phyloP scores from a whole-genome alignment of 2,797 vertebrate genomes.

The Microcaecilia unicolor region DNA sequence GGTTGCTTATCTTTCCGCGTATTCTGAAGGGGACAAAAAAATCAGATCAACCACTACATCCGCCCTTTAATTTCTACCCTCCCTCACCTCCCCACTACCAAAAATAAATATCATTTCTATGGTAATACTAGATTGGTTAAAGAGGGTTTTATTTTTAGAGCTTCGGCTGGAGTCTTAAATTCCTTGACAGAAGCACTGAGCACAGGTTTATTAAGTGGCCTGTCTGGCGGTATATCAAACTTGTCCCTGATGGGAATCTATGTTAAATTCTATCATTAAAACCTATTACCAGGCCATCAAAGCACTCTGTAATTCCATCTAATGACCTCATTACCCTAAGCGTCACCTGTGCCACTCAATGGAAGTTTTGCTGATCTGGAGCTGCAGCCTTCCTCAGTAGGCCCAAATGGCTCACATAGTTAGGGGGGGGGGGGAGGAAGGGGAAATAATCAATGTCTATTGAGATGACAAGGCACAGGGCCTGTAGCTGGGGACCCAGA shows the following conservation, averaged over 20 bases:
- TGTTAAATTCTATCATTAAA: conserved; percentile 90
- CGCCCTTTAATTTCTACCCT: no score
- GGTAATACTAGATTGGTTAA: conserved; percentile 42
- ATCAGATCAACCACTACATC: no score
- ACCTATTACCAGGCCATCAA: conserved; percentile 89
- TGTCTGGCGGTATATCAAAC: conserved; percentile 65
- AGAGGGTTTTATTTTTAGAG: conserved; percentile 52
- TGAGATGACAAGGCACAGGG: conserved; percentile 64
- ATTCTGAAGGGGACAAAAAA: no score
- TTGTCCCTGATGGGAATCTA: conserved; percentile 67
- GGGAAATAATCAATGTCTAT: conserved; percentile 60
- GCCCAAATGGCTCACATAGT: conserved; percentile 22
- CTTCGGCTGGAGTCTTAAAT: conserved; percentile 27
- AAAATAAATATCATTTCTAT: conserved; percentile 15
- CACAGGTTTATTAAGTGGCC: conserved; percentile 66
- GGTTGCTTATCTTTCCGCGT: no score
- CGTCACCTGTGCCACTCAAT: conserved; percentile 63
- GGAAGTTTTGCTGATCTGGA: conserved; percentile 34
- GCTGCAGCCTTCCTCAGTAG: conserved; percentile 39
- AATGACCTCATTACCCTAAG: conserved; percentile 94
- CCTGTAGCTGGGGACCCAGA: conserved; percentile 42
- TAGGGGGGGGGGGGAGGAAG: not conserved
- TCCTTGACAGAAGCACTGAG: conserved; percentile 32
- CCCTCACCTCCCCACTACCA: not conserved
- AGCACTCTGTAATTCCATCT: conserved; percentile 76